Conservation (phyloP, 2,797 vertebrate genomes). For the Adrianichthys oophorus region DNA sequence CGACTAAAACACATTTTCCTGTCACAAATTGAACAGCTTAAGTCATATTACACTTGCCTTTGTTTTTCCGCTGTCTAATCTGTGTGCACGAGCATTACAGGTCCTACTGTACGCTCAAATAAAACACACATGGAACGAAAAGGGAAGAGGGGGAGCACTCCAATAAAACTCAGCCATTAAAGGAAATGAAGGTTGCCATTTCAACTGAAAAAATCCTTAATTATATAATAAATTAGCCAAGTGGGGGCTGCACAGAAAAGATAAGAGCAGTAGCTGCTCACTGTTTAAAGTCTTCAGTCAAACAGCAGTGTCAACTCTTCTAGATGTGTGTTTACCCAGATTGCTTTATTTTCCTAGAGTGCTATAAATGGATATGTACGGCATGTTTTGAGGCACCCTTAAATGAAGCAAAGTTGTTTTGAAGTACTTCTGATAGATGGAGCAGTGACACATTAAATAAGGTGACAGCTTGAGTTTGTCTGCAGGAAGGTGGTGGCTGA, state of each 20-base stretch:
- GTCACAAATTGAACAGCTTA: no score
- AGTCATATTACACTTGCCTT: slow-evolving; percentile 23
- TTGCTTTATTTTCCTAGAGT: slow-evolving; percentile 51
- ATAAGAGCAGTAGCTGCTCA: slow-evolving; percentile 68
- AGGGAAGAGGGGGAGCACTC: slow-evolving; percentile 35
- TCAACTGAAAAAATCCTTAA: slow-evolving; percentile 73
- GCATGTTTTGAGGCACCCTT: slow-evolving; percentile 35
- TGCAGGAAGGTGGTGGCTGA: slow-evolving; percentile 12
- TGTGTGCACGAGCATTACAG: slow-evolving; percentile 55
- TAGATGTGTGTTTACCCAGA: slow-evolving; percentile 58
- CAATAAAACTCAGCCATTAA: slow-evolving; percentile 73
- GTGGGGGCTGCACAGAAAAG: slow-evolving; percentile 66
- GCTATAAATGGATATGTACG: slow-evolving; percentile 40
- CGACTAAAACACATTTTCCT: no score
- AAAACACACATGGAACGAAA: slow-evolving; percentile 31
- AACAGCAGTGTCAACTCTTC: slow-evolving; percentile 58
- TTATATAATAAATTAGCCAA: slow-evolving; percentile 72
- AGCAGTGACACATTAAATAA: slow-evolving; percentile 37
- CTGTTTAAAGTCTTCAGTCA: slow-evolving; percentile 62
- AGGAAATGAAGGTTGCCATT: slow-evolving; percentile 75
- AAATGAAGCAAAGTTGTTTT: slow-evolving; percentile 30
- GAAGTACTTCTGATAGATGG: slow-evolving; percentile 36
- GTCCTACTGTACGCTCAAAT: slow-evolving; percentile 44
- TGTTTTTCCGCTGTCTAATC: slow-evolving; percentile 62
- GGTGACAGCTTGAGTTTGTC: slow-evolving; percentile 20